Percentiles rank a stretch among this genome's conserved stretches.
Conservation (phyloP, 2,113 vertebrate species). For the Sturnus vulgaris region DNA sequence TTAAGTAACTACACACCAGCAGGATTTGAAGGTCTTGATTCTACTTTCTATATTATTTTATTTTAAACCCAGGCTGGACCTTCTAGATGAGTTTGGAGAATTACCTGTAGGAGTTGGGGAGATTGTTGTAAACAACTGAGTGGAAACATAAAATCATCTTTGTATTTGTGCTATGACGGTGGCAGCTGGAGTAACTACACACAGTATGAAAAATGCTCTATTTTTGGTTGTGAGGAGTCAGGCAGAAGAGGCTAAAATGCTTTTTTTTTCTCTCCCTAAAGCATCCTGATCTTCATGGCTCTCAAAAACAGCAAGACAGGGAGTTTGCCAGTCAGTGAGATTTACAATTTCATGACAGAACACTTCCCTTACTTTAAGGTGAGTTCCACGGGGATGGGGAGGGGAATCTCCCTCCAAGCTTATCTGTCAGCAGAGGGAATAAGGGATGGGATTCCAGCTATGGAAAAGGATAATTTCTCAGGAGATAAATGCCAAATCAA, state of each 20-base stretch:
- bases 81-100: not conserved
- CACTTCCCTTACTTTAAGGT: conserved; percentile 99
- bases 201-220: rapidly evolving
- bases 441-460: not conserved
- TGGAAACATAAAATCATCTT: not conserved
- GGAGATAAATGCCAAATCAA: not conserved
- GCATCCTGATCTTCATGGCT: conserved; percentile 99
- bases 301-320: conserved; percentile 95
- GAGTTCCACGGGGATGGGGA: conserved; percentile 26
- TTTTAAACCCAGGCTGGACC: not conserved
- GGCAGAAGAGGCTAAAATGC: not conserved
- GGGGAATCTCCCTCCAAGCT: not conserved
- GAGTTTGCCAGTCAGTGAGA: conserved; percentile 96
- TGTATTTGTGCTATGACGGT: not conserved
- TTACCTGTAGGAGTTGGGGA: not conserved
- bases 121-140: not conserved
- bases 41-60: not conserved
- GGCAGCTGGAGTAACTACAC: not conserved
- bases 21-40: not conserved
- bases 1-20: not conserved
- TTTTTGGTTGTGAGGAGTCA: not conserved
- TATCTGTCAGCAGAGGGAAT: not conserved
- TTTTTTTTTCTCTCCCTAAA: conserved; percentile 62
- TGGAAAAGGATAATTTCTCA: not conserved
- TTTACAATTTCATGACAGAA: conserved; percentile 99